Evolutionary conservation across 2,113 vertebrate species (phyloP), one percentile per base, ranked within the genome.

Genomic region (Heterotis niloticus): DNA sequence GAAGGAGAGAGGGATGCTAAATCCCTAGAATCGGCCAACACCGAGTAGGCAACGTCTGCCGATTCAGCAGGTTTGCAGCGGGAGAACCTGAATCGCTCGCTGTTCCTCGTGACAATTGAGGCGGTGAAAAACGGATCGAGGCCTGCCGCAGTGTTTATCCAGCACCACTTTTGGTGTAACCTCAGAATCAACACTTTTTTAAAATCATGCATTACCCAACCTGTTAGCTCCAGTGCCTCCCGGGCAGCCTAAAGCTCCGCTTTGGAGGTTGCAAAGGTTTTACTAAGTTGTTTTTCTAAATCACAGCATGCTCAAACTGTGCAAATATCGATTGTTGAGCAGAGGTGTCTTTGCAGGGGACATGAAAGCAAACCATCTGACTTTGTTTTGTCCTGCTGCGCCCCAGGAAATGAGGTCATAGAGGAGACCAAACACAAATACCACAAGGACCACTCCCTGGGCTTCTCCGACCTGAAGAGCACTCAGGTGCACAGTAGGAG

Each of bases 331-430:
- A 54, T 16, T 72, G 29, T 16, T 69, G 9, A 4, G 34, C 7
- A 7, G 34, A 44, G 7, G 34, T 44, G 34, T 44, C 34, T 44
- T 44, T 2, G 7, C 34, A 11, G 23, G 52, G 68, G 83, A 85
- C 80, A 86, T 78, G 73, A 81, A 26, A 88, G 86, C 91, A 89
- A 90, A 34, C 78, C 76, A 81, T 78, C 62, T 56, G 77, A 80
- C 85, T 85, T 89, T 65, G n/a, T 62, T 64, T 44, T 91, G 78
- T 91, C 90, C 88, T 83, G 85, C 85, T 34, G 28, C 90, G 90
- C 88, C 91, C 80, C 87, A 92, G 92, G 90, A 74, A 92, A 91
- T 81, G 90, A 92, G 79, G 87, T 88, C 82, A 88, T 88, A 16
- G 80, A 85, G 67, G 87, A 90, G 83, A 86, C 83, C 78, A 91